phyloP scores from a whole-genome alignment of 2,113 vertebrate species.

The Hypanus sabinus region DNA sequence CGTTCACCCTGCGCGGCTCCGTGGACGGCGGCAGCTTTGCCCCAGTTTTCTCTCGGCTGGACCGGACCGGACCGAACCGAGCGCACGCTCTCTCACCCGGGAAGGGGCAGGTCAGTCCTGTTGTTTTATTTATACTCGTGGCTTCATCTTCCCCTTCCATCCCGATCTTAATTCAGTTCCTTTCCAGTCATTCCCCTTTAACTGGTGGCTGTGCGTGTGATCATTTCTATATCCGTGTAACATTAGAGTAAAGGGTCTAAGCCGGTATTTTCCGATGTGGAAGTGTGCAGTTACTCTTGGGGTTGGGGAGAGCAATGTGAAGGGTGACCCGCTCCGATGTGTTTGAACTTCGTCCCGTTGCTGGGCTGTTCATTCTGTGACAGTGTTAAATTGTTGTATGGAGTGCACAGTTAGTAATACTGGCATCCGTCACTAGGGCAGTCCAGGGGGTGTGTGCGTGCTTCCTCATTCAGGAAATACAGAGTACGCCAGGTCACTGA shows the following conservation, averaged over 20 bases:
- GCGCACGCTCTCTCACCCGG: neutral
- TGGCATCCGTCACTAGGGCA: neutral
- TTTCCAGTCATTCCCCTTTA: neutral
- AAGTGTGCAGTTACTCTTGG: neutral
- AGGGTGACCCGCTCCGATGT: neutral
- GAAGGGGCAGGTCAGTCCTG: neutral
- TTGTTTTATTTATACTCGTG: neutral
- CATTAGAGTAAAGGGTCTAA: neutral
- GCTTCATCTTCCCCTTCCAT: neutral
- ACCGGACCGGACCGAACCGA: neutral
- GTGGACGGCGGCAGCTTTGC: neutral
- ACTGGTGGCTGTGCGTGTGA: neutral
- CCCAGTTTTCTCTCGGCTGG: neutral
- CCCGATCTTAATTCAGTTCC: neutral
- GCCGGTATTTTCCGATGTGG: neutral
- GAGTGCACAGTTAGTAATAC: conserved; percentile 19
- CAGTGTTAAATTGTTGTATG: neutral
- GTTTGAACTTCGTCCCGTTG: neutral
- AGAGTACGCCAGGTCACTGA: neutral
- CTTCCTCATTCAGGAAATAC: conserved; percentile 32
- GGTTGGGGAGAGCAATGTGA: neutral
- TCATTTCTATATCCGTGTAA: neutral
- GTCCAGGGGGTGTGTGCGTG: neutral
- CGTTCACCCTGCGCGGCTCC: neutral
- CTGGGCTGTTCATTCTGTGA: neutral